Evolutionary conservation across 2,888 invertebrate species (phyloP).

Genomic region (Nomada fabriciana): DNA sequence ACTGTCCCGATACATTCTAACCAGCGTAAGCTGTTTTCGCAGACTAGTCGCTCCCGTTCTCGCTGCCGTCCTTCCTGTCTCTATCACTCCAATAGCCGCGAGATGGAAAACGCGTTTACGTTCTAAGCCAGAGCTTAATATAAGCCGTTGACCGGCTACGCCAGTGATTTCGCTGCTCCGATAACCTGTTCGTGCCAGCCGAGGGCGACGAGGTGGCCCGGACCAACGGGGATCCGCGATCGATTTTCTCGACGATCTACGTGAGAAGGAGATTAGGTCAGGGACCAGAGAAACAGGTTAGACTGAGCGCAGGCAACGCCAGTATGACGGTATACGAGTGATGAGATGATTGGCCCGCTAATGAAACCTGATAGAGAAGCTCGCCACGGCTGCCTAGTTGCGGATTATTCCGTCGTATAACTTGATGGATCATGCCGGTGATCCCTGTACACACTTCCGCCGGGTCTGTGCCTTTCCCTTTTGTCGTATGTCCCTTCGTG

Average conservation of each 20-base stretch:
- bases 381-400: slow-evolving; percentile 71
- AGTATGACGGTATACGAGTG: slow-evolving; percentile 71
- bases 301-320: slow-evolving; percentile 48
- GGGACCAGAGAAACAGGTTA: slow-evolving; percentile 75
- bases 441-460: slow-evolving; percentile 74
- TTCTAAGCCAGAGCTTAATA: slow-evolving; percentile 65
- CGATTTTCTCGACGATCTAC: slow-evolving; percentile 66
- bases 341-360: slow-evolving; percentile 83
- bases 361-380: slow-evolving; percentile 82
- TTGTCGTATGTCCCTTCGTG: not conserved
- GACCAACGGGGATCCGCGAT: slow-evolving; percentile 58
- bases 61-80: not conserved
- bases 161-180: slow-evolving; percentile 62
- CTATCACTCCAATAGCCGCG: slow-evolving; percentile 5
- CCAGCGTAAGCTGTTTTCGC: slow-evolving; percentile 62
- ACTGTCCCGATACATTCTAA: slow-evolving; percentile 57
- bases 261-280: slow-evolving; percentile 74
- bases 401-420: slow-evolving; percentile 66
- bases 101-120: slow-evolving; percentile 69
- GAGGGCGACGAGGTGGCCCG: slow-evolving; percentile 12
- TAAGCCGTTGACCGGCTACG: slow-evolving; percentile 57
- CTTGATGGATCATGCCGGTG: slow-evolving; percentile 66
- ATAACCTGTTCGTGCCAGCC: slow-evolving; percentile 54
- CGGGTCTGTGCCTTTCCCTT: slow-evolving; percentile 28
- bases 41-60: slow-evolving; percentile 7